phyloP scores from a whole-genome alignment of 2,888 invertebrate genomes.

The Noctua pronuba region DNA sequence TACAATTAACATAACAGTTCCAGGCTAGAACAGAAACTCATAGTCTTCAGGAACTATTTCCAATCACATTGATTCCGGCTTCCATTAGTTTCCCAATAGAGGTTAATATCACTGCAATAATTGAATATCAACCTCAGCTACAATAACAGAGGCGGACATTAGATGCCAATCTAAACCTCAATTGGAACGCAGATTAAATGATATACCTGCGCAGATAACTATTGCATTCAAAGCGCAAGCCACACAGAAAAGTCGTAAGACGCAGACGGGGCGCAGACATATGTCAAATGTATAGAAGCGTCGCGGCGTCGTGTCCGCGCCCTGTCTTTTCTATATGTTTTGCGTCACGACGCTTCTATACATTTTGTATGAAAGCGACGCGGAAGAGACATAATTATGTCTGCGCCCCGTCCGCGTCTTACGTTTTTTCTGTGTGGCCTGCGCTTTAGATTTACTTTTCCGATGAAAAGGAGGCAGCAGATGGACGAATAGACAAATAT shows the following conservation, averaged over 20 bases:
- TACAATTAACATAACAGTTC: too few relatives aligned
- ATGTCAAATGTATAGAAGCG: too few relatives aligned
- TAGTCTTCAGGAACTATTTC: neutral
- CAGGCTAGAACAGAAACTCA: neutral
- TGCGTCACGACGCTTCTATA: too few relatives aligned
- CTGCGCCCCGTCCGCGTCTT: too few relatives aligned
- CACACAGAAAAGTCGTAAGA: too few relatives aligned
- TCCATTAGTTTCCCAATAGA: neutral
- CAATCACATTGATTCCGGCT: neutral
- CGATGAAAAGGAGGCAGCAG: neutral
- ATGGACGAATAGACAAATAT: neutral
- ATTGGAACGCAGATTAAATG: constrained; percentile 7
- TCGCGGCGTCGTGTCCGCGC: too few relatives aligned
- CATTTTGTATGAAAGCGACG: too few relatives aligned
- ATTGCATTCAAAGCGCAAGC: too few relatives aligned
- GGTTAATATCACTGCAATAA: neutral
- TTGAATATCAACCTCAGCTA: neutral
- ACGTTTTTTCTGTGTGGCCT: too few relatives aligned
- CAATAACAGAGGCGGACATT: neutral
- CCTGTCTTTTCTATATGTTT: too few relatives aligned
- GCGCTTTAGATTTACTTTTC: neutral
- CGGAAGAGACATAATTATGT: too few relatives aligned
- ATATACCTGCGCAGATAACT: neutral
- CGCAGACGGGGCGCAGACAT: too few relatives aligned
- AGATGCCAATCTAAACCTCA: neutral